Conservation (phyloP, 2,888 invertebrate genomes). For the Drosophila borborema region DNA sequence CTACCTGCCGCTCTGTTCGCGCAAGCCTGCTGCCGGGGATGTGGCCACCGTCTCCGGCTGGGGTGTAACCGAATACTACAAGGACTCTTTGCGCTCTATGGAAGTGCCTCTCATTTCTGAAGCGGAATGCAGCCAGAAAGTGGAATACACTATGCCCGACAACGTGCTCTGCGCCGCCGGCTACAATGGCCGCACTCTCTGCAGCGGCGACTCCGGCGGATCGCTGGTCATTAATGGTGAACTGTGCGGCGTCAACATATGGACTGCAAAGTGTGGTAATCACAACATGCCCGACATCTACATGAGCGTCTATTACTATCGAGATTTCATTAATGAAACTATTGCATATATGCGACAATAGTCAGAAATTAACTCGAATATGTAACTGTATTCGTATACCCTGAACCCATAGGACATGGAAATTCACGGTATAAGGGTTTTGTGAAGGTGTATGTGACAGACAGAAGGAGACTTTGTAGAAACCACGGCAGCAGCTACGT, state of each 20-base stretch:
- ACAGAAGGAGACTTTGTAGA: too few species aligned
- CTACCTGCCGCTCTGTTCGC: constrained; percentile 30
- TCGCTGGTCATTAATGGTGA: constrained; percentile 30
- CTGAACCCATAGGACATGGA: too few species aligned
- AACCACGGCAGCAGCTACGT: too few species aligned
- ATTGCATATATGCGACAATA: constrained; percentile 16
- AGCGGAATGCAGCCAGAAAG: constrained; percentile 13
- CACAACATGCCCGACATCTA: constrained; percentile 41
- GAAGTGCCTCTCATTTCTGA: constrained; percentile 17
- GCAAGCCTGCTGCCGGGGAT: not conserved
- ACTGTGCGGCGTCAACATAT: constrained; percentile 48
- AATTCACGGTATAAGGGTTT: too few species aligned
- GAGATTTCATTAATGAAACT: constrained; percentile 22
- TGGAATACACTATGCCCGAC: constrained; percentile 32
- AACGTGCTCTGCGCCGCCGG: constrained; percentile 45
- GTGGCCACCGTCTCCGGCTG: constrained; percentile 46
- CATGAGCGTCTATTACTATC: constrained; percentile 35
- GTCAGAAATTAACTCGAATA: not conserved
- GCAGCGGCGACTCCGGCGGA: constrained; percentile 58
- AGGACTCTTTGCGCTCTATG: constrained; percentile 15
- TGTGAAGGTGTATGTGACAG: too few species aligned
- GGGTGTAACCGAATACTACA: constrained; percentile 7
- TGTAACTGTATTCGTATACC: too few species aligned
- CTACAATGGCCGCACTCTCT: constrained; percentile 33
- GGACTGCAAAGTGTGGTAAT: constrained; percentile 46